These are phyloP conservation scores for Syrphus vitripennis DNA, from an alignment of 2,888 invertebrate genomes.

Conservation along the genomic window DNA sequence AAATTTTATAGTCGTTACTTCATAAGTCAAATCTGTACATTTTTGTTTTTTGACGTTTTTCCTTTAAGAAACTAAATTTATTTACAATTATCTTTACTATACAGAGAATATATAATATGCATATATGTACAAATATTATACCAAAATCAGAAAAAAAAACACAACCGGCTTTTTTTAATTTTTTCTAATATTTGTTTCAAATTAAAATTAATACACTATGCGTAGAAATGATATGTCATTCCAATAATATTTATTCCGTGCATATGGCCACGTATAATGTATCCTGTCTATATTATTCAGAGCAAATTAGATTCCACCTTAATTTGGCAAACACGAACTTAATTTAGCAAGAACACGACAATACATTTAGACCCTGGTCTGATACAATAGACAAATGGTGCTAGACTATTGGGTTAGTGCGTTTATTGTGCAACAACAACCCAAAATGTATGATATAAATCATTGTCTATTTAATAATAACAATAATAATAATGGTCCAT, in stretches of 20 bases:
- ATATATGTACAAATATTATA: too few relatives aligned
- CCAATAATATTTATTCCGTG: neutral
- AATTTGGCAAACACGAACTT: slow-evolving; percentile 48
- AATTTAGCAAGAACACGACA: slow-evolving; percentile 47
- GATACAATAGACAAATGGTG: neutral
- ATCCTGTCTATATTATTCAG: neutral
- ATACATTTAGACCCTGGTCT: slow-evolving; percentile 31
- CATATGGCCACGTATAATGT: neutral
- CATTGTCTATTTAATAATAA: slow-evolving; percentile 52
- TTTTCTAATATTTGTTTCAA: too few relatives aligned
- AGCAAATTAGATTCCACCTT: slow-evolving; percentile 41
- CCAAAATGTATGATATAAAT: slow-evolving; percentile 14
- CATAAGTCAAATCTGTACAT: too few relatives aligned
- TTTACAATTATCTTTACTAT: too few relatives aligned
- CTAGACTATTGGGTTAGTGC: neutral
- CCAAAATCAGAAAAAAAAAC: too few relatives aligned
- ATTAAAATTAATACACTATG: neutral
- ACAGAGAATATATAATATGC: too few relatives aligned
- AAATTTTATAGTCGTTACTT: too few relatives aligned
- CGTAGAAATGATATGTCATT: neutral
- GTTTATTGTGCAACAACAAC: neutral
- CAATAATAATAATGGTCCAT: slow-evolving; percentile 34
- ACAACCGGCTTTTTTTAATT: too few relatives aligned
- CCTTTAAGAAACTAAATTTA: too few relatives aligned
- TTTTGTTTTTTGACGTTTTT: too few relatives aligned